A percentile compares a stretch with the other conserved stretches of the same genome.
These are phyloP conservation scores for Stenodera caucasica DNA, from an alignment of 2,888 invertebrate genomes.

Conservation along the genomic window DNA sequence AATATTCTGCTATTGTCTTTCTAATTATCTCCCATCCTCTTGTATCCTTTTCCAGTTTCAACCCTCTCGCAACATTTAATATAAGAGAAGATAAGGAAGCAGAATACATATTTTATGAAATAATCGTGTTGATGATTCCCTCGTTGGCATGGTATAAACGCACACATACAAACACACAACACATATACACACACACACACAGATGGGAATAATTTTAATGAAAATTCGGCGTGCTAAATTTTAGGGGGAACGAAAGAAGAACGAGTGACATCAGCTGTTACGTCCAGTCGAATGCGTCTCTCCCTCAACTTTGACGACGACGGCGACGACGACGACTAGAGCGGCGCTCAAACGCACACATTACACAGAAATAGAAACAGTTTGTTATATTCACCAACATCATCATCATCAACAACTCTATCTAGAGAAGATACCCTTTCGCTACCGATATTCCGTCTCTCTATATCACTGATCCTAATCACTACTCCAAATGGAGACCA, in stretches of 20 bases:
- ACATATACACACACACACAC: not conserved
- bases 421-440: not conserved
- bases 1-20: not conserved
- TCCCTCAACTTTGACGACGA: constrained; percentile 52
- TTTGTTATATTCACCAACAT: not conserved
- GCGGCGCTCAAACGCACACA: constrained; percentile 21
- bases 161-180: too few species aligned
- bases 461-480: not conserved
- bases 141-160: constrained; percentile 35
- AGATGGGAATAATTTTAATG: constrained; percentile 54
- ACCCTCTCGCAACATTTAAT: constrained; percentile 34
- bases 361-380: constrained; percentile 6
- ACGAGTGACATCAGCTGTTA: constrained; percentile 60
- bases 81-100: constrained; percentile 48
- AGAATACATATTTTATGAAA: constrained; percentile 57
- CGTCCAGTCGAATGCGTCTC: constrained; percentile 56
- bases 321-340: constrained; percentile 49
- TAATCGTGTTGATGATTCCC: constrained; percentile 48
- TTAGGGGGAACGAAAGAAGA: constrained; percentile 54
- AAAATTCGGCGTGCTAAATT: constrained; percentile 52
- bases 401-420: constrained; percentile 7
- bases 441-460: not conserved
- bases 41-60: not conserved
- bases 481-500: not conserved
- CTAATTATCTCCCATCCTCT: not conserved